Conservation (phyloP, 2,888 invertebrate genomes). For the Pseudoips prasinana region DNA sequence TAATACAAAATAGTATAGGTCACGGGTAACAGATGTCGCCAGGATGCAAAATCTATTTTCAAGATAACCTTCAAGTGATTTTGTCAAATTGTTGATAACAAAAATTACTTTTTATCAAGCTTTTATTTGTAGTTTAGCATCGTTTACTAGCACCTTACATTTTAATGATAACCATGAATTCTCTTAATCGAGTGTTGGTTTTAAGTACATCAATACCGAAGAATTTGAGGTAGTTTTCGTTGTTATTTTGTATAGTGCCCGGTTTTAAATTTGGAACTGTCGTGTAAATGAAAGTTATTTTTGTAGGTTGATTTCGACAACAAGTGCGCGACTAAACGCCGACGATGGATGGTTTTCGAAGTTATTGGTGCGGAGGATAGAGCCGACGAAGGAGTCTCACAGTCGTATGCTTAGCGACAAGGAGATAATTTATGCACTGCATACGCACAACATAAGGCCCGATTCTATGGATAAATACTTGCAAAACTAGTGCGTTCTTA, state of each 20-base stretch:
- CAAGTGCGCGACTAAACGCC: constrained; percentile 58
- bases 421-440: constrained; percentile 96
- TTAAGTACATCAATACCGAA: constrained; percentile 59
- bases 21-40: constrained; percentile 59
- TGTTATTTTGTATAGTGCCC: constrained; percentile 30
- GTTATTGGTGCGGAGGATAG: constrained; percentile 93
- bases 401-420: constrained; percentile 98
- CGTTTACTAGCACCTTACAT: constrained; percentile 26
- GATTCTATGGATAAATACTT: constrained; percentile 94
- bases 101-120: constrained; percentile 41
- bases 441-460: constrained; percentile 96
- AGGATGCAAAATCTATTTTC: constrained; percentile 60
- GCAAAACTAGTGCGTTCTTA: constrained; percentile 91
- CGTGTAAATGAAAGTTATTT: constrained; percentile 43
- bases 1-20: constrained; percentile 28
- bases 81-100: constrained; percentile 75
- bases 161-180: constrained; percentile 56
- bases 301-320: constrained; percentile 63
- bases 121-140: constrained; percentile 36
- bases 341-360: constrained; percentile 94
- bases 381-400: constrained; percentile 97
- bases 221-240: constrained; percentile 58
- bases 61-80: constrained; percentile 80
- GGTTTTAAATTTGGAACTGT: constrained; percentile 46
- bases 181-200: constrained; percentile 60